These are phyloP conservation scores for Phodopus roborovskii DNA, from an alignment of 2,113 vertebrate genomes.

Conservation along the genomic window DNA sequence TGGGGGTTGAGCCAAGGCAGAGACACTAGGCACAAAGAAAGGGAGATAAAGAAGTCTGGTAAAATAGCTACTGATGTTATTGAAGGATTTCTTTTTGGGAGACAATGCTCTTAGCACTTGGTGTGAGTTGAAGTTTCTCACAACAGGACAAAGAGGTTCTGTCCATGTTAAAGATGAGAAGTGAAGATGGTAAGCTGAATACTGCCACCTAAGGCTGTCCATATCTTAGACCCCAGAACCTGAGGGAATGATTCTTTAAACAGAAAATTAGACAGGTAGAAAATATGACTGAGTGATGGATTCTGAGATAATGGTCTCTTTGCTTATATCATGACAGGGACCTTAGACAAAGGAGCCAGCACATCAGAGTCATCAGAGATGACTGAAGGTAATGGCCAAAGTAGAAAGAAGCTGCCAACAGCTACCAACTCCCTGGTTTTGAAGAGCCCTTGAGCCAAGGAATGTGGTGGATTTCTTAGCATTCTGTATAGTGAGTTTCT, in stretches of 20 bases:
- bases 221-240: neutral
- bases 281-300: neutral
- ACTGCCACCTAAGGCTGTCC: neutral
- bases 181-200: neutral
- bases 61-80: neutral
- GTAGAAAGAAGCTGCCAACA: neutral
- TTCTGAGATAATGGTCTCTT: neutral
- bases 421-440: neutral
- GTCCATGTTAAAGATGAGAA: constrained; percentile 22
- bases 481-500: neutral
- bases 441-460: neutral
- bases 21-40: neutral
- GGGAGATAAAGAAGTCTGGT: neutral
- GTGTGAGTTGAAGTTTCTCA: neutral
- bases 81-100: constrained; percentile 32
- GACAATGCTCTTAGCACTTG: neutral
- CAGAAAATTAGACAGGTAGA: neutral
- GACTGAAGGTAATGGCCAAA: neutral
- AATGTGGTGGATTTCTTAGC: neutral
- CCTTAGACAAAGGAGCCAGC: neutral
- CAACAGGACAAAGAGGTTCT: neutral
- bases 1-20: neutral
- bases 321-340: neutral
- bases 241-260: neutral
- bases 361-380: neutral